Base-by-base conservation (phyloP, 1,140 invertebrate species). In the Trissolcus basalis region DNA sequence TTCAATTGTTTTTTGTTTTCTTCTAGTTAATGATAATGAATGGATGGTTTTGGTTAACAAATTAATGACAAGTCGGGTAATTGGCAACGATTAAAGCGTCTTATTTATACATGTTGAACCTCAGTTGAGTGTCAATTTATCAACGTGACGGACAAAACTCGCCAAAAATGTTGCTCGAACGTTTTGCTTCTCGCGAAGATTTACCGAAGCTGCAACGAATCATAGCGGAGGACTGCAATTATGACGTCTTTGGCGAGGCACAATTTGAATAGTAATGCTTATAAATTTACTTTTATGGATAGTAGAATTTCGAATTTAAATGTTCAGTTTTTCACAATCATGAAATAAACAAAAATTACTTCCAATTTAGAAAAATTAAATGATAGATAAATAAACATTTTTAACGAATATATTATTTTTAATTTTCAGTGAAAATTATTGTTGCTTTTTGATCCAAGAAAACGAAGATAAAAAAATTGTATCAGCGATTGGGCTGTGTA, bases 371-470 rank as follows among this genome's bases (percentile, higher is more conserved):
- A 6, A 5, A 35, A 35, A 35, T 35, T 5, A 35, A 35, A 35
- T 35, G 10, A 35, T 6, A 35, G 10, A 35, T 35, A 6, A 35
- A 35, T 5, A 5, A 35, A 35, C 5, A 35, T 35, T 35, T 35
- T 5, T 35, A n/a, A n/a, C 33, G 33, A 35, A 35, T 35, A 35
- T n/a, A n/a, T n/a, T n/a, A n/a, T 27, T 27, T 27, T 27, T 1
- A 27, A 1, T 12, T 60, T 61, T 44, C 15, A 90, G 89, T 68
- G 84, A 90, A 65, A 80, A 80, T 11, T 83, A 80, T 35, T 82
- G 88, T 9, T 64, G 90, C 39, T 83, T 86, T 0, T 70, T 90
- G 49, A 84, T 87, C 41, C 88, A 88, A 49, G 65, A 89, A 10
- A 85, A 91, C 58, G 75, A 82, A 11, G 78, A 84, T 13, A 80